These are phyloP conservation scores for Drosophila nigrodunni DNA, from an alignment of 1,140 invertebrate genomes.

Conservation along the genomic window DNA sequence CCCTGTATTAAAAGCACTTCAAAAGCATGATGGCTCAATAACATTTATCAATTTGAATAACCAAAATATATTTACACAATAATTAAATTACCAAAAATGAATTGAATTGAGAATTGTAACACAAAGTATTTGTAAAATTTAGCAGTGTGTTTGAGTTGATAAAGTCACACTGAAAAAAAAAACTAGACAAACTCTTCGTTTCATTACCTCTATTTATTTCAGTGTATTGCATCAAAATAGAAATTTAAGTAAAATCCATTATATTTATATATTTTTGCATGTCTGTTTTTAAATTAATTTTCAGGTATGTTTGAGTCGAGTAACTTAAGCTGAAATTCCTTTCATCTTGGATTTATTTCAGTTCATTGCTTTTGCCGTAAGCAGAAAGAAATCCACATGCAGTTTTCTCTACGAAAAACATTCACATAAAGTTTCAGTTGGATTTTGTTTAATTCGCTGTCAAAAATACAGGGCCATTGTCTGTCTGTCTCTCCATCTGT, in stretches of 20 bases:
- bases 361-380: slow-evolving; percentile 58
- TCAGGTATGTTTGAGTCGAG: slow-evolving; percentile 1
- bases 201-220: too few relatives aligned
- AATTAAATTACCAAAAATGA: too few relatives aligned
- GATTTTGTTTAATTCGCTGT: slow-evolving; percentile 78
- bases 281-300: background rate
- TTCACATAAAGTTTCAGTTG: slow-evolving; percentile 29
- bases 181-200: too few relatives aligned
- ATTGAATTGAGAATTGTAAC: too few relatives aligned
- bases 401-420: background rate
- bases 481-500: slow-evolving; percentile 22
- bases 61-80: background rate
- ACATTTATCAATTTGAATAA: background rate
- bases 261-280: too few relatives aligned
- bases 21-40: background rate
- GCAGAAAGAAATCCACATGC: slow-evolving; percentile 16
- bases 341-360: slow-evolving; percentile 37
- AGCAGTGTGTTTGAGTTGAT: too few relatives aligned
- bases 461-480: slow-evolving; percentile 71
- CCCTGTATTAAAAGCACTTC: slow-evolving; percentile 7
- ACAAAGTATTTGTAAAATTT: too few relatives aligned
- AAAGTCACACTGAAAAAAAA: too few relatives aligned
- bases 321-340: slow-evolving; percentile 6
- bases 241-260: too few relatives aligned
- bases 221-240: too few relatives aligned